Percentiles rank a stretch among this genome's conserved stretches.
Conservation (phyloP, 2,888 invertebrate genomes). For the Drosophila vallismaia region DNA sequence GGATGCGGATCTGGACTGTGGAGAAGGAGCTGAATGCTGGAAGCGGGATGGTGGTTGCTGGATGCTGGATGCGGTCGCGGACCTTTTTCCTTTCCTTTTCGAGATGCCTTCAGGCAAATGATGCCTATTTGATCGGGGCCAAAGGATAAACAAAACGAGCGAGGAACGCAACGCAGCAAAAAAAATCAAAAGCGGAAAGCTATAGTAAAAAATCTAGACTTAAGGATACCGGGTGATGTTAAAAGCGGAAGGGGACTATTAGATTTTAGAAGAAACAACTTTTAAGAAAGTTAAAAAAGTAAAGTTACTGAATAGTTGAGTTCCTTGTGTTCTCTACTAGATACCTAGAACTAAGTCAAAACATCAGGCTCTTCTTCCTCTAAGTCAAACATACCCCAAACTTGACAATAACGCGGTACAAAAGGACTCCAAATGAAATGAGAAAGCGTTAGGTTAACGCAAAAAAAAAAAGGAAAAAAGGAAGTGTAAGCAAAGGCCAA, state of each 20-base stretch:
- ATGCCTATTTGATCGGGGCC: conserved; percentile 78
- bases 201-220: background rate
- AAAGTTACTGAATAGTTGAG: background rate
- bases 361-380: background rate
- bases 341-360: background rate
- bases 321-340: too few relatives aligned
- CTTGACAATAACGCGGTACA: background rate
- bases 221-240: background rate
- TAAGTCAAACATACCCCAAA: background rate
- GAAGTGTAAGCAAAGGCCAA: conserved; percentile 17
- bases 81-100: conserved; percentile 64
- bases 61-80: conserved; percentile 35
- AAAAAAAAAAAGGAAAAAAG: conserved; percentile 8
- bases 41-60: background rate
- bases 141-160: conserved; percentile 75
- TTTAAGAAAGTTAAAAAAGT: background rate
- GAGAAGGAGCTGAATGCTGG: conserved; percentile 4
- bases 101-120: conserved; percentile 68
- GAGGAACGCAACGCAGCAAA: conserved; percentile 39
- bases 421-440: conserved; percentile 31
- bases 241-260: too few relatives aligned
- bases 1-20: conserved; percentile 25
- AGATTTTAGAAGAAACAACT: background rate
- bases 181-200: conserved; percentile 4
- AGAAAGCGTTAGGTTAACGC: background rate